phyloP scores from a whole-genome alignment of 2,797 vertebrate species.

The Chanos chanos region DNA sequence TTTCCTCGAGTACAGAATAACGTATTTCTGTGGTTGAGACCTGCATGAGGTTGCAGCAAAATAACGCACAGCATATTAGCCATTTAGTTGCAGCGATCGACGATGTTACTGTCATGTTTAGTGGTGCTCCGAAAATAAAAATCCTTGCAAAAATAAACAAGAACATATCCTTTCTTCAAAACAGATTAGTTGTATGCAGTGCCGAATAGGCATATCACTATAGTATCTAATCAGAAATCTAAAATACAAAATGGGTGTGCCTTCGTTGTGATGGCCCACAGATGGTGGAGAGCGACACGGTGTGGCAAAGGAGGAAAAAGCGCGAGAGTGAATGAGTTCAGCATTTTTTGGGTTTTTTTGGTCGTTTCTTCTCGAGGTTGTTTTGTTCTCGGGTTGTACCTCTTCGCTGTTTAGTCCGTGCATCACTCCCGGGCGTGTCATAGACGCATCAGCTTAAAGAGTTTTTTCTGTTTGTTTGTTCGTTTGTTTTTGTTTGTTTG shows the following conservation, averaged over 20 bases:
- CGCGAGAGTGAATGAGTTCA: too few species aligned
- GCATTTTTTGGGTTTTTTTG: too few species aligned
- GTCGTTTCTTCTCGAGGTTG: too few species aligned
- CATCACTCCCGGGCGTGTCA: too few species aligned
- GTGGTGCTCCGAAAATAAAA: neutral
- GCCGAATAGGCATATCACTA: too few species aligned
- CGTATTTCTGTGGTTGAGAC: slow-evolving; percentile 24
- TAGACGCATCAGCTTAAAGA: too few species aligned
- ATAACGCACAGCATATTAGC: neutral
- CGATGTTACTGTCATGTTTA: neutral
- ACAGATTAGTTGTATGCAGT: too few species aligned
- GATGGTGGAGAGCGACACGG: slow-evolving; percentile 41
- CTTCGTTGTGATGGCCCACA: neutral
- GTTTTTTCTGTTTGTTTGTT: too few species aligned
- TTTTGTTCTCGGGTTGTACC: too few species aligned
- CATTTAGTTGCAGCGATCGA: neutral
- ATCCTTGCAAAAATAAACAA: neutral
- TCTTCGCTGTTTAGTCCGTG: too few species aligned
- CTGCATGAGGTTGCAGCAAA: neutral
- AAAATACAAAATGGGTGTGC: slow-evolving; percentile 26
- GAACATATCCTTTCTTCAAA: too few species aligned
- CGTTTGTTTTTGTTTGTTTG: too few species aligned
- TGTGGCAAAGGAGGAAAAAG: slow-evolving; percentile 15
- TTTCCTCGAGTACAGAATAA: slow-evolving; percentile 49
- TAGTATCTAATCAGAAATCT: neutral